Conservation (phyloP, 2,797 vertebrate genomes). For the Smutsia gigantea region DNA sequence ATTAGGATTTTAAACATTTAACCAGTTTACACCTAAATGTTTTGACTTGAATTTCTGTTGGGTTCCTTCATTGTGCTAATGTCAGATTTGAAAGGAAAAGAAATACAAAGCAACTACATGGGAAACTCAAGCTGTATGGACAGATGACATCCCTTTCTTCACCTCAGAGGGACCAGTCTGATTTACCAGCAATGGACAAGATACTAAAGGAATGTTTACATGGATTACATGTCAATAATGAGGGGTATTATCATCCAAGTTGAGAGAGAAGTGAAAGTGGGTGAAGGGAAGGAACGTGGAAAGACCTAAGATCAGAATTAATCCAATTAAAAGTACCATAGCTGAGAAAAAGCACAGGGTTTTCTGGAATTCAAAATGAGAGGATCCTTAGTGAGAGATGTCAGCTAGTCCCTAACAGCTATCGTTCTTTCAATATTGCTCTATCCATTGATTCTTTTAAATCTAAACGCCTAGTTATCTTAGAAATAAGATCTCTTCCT, state of each 20-base stretch:
- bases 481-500: background rate
- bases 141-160: background rate
- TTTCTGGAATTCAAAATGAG: conserved; percentile 38
- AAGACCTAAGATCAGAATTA: conserved; percentile 33
- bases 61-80: background rate
- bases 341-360: background rate
- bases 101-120: background rate
- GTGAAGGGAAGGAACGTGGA: background rate
- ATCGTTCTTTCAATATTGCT: background rate
- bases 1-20: background rate
- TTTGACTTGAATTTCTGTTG: background rate
- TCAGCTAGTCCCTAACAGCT: background rate
- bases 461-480: conserved; percentile 3
- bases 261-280: background rate
- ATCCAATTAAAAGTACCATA: background rate
- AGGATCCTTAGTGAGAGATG: background rate
- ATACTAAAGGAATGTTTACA: conserved; percentile 25
- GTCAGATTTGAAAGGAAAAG: background rate
- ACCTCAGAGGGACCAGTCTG: background rate
- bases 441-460: background rate
- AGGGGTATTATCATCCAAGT: background rate
- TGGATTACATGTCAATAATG: conserved; percentile 6
- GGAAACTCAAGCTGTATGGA: background rate
- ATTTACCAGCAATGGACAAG: background rate
- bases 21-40: background rate